Evolutionary conservation across 1,140 invertebrate species (phyloP), one percentile per base, ranked within the genome.

Genomic region (Andrena cerasifolii): DNA sequence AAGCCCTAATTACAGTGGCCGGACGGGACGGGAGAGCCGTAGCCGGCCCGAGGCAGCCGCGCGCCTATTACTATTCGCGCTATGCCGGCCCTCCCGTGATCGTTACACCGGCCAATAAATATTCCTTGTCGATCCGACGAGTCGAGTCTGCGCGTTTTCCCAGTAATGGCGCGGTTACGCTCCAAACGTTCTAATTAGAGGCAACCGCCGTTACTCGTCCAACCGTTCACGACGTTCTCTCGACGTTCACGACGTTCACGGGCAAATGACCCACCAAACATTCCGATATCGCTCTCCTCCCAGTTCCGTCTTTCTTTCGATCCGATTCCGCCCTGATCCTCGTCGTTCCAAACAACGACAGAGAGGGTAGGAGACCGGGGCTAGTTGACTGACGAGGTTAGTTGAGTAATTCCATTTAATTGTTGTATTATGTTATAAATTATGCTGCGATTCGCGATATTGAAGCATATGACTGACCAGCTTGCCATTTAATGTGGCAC

Each of bases 101-200:
- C 74, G 85, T 82, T 79, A 73, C 84, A 77, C 82, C 82, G 80
- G 18, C 36, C 87, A 79, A 88, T 90, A 89, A 90, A 90, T 89
- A 90, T 83, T 83, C 70, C 76, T 80, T 78, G 84, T 84, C 88
- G 82, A 89, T 87, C 85, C 68, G 89, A 86, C 86, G 88, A 82
- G 73, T 54, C 58, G n/a, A 10, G 76, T 81, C 62, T 79, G 56
- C 56, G 77, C 83, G 88, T 82, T 86, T 87, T 83, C 79, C 75
- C 49, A 78, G 75, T 89, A 88, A 89, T 85, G 62, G 80, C 79
- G 77, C 83, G 82, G 79, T 83, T 83, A 85, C 85, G 77, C 54
- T 82, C 71, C 75, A 81, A 84, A 89, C 74, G 82, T 68, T 88
- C 84, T 88, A 90, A 90, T 88, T 89, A 89, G 81, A 83, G 80